Base-by-base conservation (phyloP, 1,140 invertebrate species). In the Tetragonula clypearis region DNA sequence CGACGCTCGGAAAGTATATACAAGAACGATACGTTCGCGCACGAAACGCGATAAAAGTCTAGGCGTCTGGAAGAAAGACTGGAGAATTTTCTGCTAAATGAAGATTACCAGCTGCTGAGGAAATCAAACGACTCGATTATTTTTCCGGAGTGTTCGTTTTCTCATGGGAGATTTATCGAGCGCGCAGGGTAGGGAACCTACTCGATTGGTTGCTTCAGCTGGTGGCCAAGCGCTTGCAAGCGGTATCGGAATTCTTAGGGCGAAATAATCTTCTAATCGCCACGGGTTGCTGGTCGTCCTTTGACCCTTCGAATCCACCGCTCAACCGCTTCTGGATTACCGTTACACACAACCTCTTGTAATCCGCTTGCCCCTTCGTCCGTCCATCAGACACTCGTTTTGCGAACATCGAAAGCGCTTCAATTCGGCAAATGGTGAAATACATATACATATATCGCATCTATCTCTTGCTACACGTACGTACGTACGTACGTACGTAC, bases 181-280 rank as follows among this genome's bases (percentile, higher is more conserved):
- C n/a, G 0, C 5, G 49, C 6, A 4, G 60, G 15, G 15, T 1
- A 66, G 17, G 41, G 53, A 78, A 75, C 8, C 41, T 49, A 58
- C 49, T 58, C 58, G 75, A 60, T 60, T 17, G 75, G 60, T 78
- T 65, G 26, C 41, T 65, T 78, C n/a, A 23, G 49, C 1, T 55
- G 17, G 17, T n/a, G 26, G n/a, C 11, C 23, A 26, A 66, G 60
- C 35, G 41, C 17, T 65, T 26, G 8, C 53, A 19, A 4, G n/a
- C 56, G 78, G 49, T 79, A 79, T 79, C 53, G 78, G 30, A 56
- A 79, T 66, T 69, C 65, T 69, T 79, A 69, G 78, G 78, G 65
- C 19, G 65, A 79, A 69, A 79, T 79, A 79, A 79, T 65, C 78
- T 69, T 69, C 78, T 79, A 79, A 79, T 79, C 78, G 35, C 78